Conservation (phyloP, 2,888 invertebrate genomes). For the Helicoverpa assulta region DNA sequence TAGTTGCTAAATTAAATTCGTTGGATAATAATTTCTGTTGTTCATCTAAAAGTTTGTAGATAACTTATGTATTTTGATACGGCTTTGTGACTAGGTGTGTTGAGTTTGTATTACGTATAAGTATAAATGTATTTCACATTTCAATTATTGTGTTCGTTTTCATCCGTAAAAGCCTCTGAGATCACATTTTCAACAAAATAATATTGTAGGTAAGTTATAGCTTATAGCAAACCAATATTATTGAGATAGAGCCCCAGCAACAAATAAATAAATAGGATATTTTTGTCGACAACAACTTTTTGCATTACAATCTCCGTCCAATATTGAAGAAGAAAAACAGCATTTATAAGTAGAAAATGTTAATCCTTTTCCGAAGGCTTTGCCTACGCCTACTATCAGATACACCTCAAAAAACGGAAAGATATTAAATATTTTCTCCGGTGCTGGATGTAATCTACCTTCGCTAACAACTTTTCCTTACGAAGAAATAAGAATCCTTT, state of each 20-base stretch:
- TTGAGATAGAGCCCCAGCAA: constrained; percentile 6
- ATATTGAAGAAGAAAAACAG: constrained; percentile 27
- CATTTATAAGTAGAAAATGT: constrained; percentile 18
- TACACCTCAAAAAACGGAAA: constrained; percentile 39
- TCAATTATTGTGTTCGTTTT: no score
- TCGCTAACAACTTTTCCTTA: constrained; percentile 19
- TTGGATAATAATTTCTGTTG: constrained; percentile 53
- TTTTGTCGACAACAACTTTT: no score
- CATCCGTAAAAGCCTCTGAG: no score
- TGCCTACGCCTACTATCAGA: constrained; percentile 13
- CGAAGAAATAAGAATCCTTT: constrained; percentile 40
- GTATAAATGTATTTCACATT: neutral
- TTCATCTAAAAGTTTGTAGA: constrained; percentile 55
- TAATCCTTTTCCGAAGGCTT: constrained; percentile 25
- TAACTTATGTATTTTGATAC: constrained; percentile 20
- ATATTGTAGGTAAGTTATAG: no score
- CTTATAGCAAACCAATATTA: neutral
- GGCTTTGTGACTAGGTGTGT: constrained; percentile 12
- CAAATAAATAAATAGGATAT: constrained; percentile 10
- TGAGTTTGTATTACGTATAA: no score
- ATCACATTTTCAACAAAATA: neutral
- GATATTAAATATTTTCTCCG: constrained; percentile 54
- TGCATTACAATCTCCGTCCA: neutral
- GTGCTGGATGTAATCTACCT: constrained; percentile 38
- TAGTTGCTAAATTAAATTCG: constrained; percentile 56